Evolutionary conservation across 2,113 vertebrate species (phyloP).

Genomic region (Labeo rohita): DNA sequence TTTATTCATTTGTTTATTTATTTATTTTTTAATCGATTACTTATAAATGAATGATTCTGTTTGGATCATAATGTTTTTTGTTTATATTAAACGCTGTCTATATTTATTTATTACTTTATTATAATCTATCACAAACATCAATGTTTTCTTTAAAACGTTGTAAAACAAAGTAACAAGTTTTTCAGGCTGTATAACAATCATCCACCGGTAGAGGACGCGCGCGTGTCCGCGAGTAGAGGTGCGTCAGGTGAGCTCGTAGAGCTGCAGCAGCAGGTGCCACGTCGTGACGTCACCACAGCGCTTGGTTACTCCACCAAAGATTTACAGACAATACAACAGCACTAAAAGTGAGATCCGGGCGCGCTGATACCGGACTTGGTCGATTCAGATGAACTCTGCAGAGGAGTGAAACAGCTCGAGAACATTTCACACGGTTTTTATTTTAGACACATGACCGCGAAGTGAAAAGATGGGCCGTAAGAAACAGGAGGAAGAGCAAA

Average conservation of each 20-base stretch:
- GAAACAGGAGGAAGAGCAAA: slow-evolving; percentile 56
- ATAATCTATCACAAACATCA: too few relatives aligned
- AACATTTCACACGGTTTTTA: background rate
- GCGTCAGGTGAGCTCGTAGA: background rate
- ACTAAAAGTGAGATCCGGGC: background rate
- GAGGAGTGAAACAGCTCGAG: background rate
- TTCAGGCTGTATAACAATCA: background rate
- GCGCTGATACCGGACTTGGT: rapidly evolving
- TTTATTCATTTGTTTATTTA: too few relatives aligned
- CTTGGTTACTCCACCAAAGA: slow-evolving; percentile 37
- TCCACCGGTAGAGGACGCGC: background rate
- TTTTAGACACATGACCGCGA: background rate
- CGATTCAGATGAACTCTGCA: background rate
- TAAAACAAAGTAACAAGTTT: background rate
- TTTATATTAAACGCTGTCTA: too few relatives aligned
- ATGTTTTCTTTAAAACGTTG: background rate
- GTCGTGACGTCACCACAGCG: slow-evolving; percentile 30
- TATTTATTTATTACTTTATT: too few relatives aligned
- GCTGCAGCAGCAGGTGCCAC: slow-evolving; percentile 41
- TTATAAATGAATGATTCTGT: too few relatives aligned
- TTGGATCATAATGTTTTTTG: too few relatives aligned
- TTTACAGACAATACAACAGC: background rate
- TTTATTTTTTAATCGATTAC: too few relatives aligned
- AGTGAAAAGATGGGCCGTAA: slow-evolving; percentile 67
- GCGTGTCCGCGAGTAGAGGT: slow-evolving; percentile 30